These are phyloP conservation scores for Myotis vivesi DNA, from an alignment of 2,797 vertebrate genomes.

Conservation along the genomic window DNA sequence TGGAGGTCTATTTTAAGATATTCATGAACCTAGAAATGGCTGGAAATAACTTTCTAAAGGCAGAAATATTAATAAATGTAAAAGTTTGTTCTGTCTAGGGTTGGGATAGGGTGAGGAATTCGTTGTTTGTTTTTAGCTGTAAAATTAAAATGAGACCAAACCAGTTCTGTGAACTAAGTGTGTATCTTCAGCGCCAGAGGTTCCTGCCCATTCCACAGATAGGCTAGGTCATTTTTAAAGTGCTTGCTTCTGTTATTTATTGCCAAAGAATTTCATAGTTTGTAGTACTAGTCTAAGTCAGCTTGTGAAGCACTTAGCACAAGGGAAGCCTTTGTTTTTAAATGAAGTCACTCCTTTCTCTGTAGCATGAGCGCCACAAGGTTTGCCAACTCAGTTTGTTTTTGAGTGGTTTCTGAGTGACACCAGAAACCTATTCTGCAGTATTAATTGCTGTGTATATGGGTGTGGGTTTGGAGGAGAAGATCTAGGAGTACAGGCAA, in stretches of 20 bases:
- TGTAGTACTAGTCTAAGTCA: constrained; percentile 20
- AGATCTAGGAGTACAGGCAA: background rate
- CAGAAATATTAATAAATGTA: constrained; percentile 39
- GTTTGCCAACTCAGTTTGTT: constrained; percentile 46
- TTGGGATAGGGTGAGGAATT: background rate
- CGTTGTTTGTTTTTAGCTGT: background rate
- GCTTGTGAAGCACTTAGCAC: background rate
- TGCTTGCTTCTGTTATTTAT: constrained; percentile 34
- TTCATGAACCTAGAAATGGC: background rate
- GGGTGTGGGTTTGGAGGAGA: background rate
- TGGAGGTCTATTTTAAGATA: constrained; percentile 8
- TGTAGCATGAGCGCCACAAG: constrained; percentile 24
- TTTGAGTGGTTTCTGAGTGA: constrained; percentile 44
- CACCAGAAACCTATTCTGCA: constrained; percentile 35
- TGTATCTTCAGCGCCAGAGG: background rate
- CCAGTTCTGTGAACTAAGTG: constrained; percentile 12
- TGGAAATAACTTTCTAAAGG: constrained; percentile 41
- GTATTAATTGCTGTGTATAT: background rate
- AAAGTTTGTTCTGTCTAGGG: constrained; percentile 15
- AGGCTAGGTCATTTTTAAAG: constrained; percentile 10
- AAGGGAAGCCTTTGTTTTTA: constrained; percentile 50
- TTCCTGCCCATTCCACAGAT: background rate
- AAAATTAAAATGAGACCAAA: constrained; percentile 34
- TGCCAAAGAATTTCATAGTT: background rate
- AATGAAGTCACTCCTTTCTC: constrained; percentile 11